phyloP scores from a whole-genome alignment of 1,140 invertebrate species.

The Epicauta chinensis region DNA sequence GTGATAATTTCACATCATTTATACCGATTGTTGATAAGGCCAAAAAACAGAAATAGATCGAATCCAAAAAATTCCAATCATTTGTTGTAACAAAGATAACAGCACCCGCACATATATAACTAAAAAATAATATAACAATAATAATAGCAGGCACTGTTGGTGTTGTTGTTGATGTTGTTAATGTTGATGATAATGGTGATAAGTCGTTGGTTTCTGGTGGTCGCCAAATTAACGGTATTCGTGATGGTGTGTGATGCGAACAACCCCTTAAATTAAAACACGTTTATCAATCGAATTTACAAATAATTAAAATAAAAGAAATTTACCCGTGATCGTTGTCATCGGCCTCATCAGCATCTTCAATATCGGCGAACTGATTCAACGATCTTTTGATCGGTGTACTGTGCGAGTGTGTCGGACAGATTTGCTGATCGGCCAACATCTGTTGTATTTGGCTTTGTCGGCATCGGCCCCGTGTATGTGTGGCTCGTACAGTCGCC shows the following conservation, averaged over 20 bases:
- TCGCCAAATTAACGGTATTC: constrained; percentile 60
- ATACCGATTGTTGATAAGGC: constrained; percentile 83
- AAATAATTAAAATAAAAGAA: neutral
- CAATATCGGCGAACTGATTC: constrained; percentile 29
- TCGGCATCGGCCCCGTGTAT: constrained; percentile 36
- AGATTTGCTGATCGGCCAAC: constrained; percentile 32
- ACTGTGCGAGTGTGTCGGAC: constrained; percentile 30
- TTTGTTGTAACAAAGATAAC: constrained; percentile 65
- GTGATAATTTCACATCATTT: constrained; percentile 67
- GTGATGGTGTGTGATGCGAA: constrained; percentile 63
- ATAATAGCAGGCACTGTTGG: constrained; percentile 63
- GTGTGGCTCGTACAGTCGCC: constrained; percentile 36
- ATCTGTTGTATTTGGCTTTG: constrained; percentile 37
- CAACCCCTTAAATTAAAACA: constrained; percentile 48
- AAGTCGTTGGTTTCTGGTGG: constrained; percentile 39
- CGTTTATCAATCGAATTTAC: constrained; percentile 8
- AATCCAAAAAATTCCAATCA: constrained; percentile 75
- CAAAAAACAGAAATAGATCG: constrained; percentile 83
- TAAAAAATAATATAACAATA: constrained; percentile 60
- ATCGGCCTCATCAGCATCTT: constrained; percentile 40
- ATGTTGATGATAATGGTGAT: constrained; percentile 26
- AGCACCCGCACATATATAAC: constrained; percentile 67
- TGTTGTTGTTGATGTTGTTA: constrained; percentile 29
- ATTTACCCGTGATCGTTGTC: constrained; percentile 41
- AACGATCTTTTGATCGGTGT: constrained; percentile 29